Conservation (phyloP, 2,113 vertebrate species). For the Baryphthengus martii region DNA sequence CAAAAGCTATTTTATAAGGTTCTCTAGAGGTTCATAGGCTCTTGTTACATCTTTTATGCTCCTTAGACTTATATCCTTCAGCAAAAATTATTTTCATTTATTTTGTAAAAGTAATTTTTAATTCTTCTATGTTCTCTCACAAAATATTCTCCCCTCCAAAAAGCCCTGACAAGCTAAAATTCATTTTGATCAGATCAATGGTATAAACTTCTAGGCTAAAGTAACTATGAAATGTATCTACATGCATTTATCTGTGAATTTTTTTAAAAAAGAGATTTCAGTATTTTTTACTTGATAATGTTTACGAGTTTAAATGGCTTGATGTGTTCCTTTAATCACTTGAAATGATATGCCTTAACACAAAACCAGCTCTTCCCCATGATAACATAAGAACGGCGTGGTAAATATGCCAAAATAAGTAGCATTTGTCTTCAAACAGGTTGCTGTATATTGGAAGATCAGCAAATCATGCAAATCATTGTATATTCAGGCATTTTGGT, state of each 20-base stretch:
- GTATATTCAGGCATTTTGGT: neutral
- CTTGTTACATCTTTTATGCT: neutral
- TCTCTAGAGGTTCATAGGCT: neutral
- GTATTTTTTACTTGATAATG: neutral
- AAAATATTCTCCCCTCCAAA: neutral
- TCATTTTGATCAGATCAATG: slow-evolving; percentile 19
- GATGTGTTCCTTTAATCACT: neutral
- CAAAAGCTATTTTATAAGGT: neutral
- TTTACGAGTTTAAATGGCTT: neutral
- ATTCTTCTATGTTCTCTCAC: neutral
- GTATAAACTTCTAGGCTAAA: slow-evolving; percentile 7
- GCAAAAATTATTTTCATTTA: neutral
- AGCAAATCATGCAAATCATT: neutral
- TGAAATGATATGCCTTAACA: neutral
- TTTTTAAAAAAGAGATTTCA: neutral
- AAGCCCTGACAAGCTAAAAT: neutral
- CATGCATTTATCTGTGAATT: neutral
- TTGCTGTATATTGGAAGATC: neutral
- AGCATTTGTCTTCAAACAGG: neutral
- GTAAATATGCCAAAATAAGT: neutral
- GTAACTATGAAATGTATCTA: neutral
- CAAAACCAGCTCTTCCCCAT: neutral
- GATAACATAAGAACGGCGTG: neutral
- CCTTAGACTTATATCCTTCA: neutral
- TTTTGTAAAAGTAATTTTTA: neutral